Conservation (phyloP, 2,113 vertebrate genomes). For the Microtus ochrogaster region DNA sequence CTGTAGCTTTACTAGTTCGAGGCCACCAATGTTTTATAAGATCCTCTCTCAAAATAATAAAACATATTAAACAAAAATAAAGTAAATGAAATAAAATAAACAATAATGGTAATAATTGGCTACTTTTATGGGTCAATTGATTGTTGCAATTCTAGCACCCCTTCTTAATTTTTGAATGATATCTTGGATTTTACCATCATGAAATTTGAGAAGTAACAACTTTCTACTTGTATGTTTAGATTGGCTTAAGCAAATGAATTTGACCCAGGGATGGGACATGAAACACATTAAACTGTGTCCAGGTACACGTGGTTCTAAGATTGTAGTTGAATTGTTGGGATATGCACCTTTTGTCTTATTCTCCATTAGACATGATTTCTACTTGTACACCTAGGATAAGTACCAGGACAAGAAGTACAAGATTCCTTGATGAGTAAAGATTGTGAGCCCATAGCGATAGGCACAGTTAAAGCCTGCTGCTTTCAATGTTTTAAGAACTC, state of each 20-base stretch:
- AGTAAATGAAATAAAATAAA: not conserved
- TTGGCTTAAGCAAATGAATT: slow-evolving; percentile 16
- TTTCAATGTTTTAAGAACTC: not conserved
- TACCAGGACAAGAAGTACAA: not conserved
- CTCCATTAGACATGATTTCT: not conserved
- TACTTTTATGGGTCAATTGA: not conserved
- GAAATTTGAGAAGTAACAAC: not conserved
- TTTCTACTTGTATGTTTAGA: not conserved
- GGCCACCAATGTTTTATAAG: not conserved
- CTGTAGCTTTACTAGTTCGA: not conserved
- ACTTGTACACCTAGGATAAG: not conserved
- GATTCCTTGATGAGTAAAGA: not conserved
- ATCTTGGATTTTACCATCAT: not conserved
- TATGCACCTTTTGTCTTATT: not conserved
- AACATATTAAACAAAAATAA: not conserved
- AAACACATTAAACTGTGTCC: not conserved
- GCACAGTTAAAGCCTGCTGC: not conserved
- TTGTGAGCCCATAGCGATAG: not conserved
- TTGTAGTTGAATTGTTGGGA: not conserved
- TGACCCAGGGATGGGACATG: not conserved
- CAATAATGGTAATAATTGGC: not conserved
- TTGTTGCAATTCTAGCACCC: not conserved
- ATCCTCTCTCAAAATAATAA: not conserved
- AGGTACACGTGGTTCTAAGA: not conserved
- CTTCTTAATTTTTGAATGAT: slow-evolving; percentile 13